These are phyloP conservation scores for Adelosebastes latens DNA, from an alignment of 2,797 vertebrate genomes.

Conservation along the genomic window DNA sequence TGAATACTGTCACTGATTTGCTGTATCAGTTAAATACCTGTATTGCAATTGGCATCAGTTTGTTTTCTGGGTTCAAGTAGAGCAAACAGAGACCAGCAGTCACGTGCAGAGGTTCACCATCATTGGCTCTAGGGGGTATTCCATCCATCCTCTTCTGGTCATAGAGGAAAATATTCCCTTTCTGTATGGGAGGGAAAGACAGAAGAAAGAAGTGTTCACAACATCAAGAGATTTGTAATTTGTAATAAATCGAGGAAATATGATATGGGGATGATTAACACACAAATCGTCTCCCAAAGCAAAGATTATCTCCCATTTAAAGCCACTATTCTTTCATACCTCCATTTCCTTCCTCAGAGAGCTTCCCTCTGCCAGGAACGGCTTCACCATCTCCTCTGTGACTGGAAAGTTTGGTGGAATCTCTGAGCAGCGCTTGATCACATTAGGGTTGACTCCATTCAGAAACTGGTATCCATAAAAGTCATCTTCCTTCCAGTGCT, in stretches of 20 bases:
- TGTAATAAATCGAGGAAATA: not conserved
- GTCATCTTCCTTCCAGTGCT: slow-evolving; percentile 76
- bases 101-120: slow-evolving; percentile 31
- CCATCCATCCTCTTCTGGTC: slow-evolving; percentile 61
- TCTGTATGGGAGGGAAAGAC: slow-evolving; percentile 13
- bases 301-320: not conserved
- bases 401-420: slow-evolving; percentile 73
- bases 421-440: slow-evolving; percentile 62
- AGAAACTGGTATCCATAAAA: slow-evolving; percentile 77
- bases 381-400: slow-evolving; percentile 71
- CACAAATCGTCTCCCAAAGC: not conserved
- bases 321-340: slow-evolving; percentile 37
- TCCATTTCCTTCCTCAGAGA: slow-evolving; percentile 65
- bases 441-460: slow-evolving; percentile 66
- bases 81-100: slow-evolving; percentile 62
- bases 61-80: slow-evolving; percentile 56
- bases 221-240: not conserved
- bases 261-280: not conserved
- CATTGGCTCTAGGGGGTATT: slow-evolving; percentile 3
- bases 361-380: slow-evolving; percentile 52
- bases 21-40: slow-evolving; percentile 41
- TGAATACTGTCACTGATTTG: not conserved
- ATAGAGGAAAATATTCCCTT: slow-evolving; percentile 66
- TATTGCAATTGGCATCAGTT: slow-evolving; percentile 70
- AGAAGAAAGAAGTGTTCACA: not conserved